Evolutionary conservation across 2,113 vertebrate genomes (phyloP), one percentile per base, ranked within the genome.

Genomic region (Callocephalon fimbriatum): DNA sequence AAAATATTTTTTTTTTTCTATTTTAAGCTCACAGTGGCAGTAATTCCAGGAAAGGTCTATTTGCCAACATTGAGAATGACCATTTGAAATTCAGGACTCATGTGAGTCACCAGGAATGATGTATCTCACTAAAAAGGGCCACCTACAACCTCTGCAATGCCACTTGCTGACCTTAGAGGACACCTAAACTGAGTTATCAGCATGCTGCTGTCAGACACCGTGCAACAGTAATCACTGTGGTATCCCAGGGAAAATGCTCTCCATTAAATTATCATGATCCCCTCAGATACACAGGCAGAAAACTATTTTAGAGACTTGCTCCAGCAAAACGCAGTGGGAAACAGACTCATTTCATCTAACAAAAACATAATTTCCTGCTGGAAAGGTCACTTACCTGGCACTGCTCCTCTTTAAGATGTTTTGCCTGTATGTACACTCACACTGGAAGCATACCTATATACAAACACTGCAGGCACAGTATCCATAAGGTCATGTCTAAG

Each of bases 171-270:
- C n/a, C 48, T 48, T 3, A 47, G 44, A 65, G 31, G 31, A 73
- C 59, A 44, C 21, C 10, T 21, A 29, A 68, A 58, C 23, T 5
- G 11, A 83, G 54, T 47, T 58, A 82, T 6, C 59, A 38, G 70
- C 59, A 25, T 2, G 37, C 21, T 84, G 56, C 14, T 81, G 10
- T 35, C 42, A 48, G 53, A 48, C 51, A 45, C 27, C 0, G 0
- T 6, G 7, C 29, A 44, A 26, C 37, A 21, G 14, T 1, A 13
- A 42, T 27, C n/a, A 32, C 44, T 0, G 1, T 2, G 15, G n/a
- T 12, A 20, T n/a, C 31, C 21, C 44, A 11, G 31, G 11, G 31
- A 81, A 77, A 48, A n/a, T 17, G 10, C n/a, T 38, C 53, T 20
- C 47, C n/a, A 35, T 50, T 32, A 61, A n/a, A 73, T 71, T 40